phyloP scores from a whole-genome alignment of 2,797 vertebrate species.

The Leucoraja ocellata region DNA sequence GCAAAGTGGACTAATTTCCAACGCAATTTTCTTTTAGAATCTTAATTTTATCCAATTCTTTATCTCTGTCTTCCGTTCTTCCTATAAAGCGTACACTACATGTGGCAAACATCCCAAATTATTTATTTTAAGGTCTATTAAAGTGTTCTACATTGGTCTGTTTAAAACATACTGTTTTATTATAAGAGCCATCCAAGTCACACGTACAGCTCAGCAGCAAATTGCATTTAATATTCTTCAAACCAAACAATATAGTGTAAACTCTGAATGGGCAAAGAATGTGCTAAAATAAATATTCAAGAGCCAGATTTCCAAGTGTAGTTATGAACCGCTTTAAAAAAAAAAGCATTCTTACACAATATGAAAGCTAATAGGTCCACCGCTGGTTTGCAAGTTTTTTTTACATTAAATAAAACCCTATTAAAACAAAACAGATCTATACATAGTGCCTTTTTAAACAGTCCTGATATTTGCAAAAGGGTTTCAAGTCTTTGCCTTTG shows the following conservation, averaged over 20 bases:
- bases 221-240: slow-evolving; percentile 27
- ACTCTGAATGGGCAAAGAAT: slow-evolving; percentile 14
- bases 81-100: background rate
- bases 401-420: background rate
- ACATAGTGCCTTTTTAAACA: slow-evolving; percentile 16
- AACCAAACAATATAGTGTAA: slow-evolving; percentile 23
- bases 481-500: slow-evolving; percentile 18
- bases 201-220: slow-evolving; percentile 8
- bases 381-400: background rate
- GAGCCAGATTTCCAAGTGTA: slow-evolving; percentile 7
- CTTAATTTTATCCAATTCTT: background rate
- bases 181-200: background rate
- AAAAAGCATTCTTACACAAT: background rate
- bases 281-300: slow-evolving; percentile 22
- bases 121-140: background rate
- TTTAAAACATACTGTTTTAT: background rate
- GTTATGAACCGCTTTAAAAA: background rate
- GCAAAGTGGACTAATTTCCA: background rate
- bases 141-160: background rate
- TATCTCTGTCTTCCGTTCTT: background rate
- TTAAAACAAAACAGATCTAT: slow-evolving; percentile 34
- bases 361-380: slow-evolving; percentile 14
- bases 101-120: background rate
- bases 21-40: background rate
- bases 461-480: slow-evolving; percentile 28